These are phyloP conservation scores for Phenganax marumi DNA, from an alignment of 92 coral and sea anemone genomes.

Conservation along the genomic window DNA sequence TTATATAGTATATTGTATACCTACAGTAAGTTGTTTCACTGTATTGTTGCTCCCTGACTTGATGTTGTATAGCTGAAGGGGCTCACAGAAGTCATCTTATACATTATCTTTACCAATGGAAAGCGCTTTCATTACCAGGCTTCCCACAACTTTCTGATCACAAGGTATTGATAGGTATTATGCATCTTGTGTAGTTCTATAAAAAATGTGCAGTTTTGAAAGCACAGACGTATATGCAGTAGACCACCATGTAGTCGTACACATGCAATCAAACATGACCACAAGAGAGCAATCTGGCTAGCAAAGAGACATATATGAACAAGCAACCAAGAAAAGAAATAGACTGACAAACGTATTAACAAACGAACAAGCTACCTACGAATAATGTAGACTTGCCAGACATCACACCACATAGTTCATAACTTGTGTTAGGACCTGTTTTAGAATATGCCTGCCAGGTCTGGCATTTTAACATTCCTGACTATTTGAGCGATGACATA, in stretches of 20 bases:
- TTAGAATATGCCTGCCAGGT: too few species aligned
- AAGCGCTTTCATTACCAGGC: slow-evolving; percentile 75
- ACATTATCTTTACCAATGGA: slow-evolving; percentile 75
- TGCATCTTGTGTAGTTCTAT: not conserved
- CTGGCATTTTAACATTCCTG: too few species aligned
- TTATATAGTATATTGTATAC: too few species aligned
- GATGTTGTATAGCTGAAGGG: slow-evolving; percentile 71
- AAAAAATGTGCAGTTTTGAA: too few species aligned
- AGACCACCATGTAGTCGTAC: too few species aligned
- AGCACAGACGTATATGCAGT: too few species aligned
- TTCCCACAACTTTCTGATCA: slow-evolving; percentile 77
- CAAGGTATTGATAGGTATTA: slow-evolving; percentile 61
- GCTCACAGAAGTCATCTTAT: slow-evolving; percentile 68
- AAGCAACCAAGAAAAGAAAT: too few species aligned
- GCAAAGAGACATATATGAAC: not conserved
- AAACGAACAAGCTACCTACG: not conserved
- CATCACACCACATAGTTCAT: too few species aligned
- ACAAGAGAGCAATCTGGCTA: not conserved
- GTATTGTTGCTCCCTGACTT: slow-evolving; percentile 23
- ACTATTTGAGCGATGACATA: too few species aligned
- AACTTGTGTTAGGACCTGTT: not conserved
- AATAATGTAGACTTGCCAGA: not conserved
- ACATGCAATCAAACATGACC: too few species aligned
- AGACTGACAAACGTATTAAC: not conserved
- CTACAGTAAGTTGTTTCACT: not conserved